These are phyloP conservation scores for Pterocles orientalis DNA, from an alignment of 2,113 vertebrate genomes.

Conservation along the genomic window DNA sequence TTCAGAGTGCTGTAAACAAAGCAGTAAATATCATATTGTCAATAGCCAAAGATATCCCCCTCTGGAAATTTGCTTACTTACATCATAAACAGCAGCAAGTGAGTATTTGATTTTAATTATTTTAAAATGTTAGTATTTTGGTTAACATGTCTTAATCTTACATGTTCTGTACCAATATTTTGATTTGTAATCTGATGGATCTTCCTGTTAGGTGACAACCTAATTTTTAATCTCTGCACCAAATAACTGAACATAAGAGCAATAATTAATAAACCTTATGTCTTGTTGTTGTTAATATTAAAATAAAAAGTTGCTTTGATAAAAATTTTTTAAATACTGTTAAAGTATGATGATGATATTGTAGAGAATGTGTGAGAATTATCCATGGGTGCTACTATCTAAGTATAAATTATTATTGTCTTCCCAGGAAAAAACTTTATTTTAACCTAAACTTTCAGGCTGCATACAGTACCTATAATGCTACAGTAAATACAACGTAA, in stretches of 20 bases:
- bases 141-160: not conserved
- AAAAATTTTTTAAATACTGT: not conserved
- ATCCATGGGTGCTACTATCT: not conserved
- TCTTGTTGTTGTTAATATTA: not conserved
- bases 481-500: not conserved
- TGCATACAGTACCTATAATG: not conserved
- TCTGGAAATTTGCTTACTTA: conserved; percentile 81
- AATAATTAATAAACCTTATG: not conserved
- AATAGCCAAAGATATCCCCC: conserved; percentile 76
- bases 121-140: not conserved
- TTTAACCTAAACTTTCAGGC: not conserved
- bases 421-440: not conserved
- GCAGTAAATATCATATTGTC: conserved; percentile 74
- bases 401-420: not conserved
- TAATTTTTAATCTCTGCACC: not conserved
- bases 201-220: not conserved
- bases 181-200: not conserved
- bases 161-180: not conserved
- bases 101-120: not conserved
- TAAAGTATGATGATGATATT: not conserved
- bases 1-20: conserved; percentile 79
- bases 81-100: conserved; percentile 79
- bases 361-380: not conserved
- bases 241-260: not conserved
- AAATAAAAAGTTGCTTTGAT: not conserved